Conservation (phyloP, 2,888 invertebrate species). For the Diogma glabrata region DNA sequence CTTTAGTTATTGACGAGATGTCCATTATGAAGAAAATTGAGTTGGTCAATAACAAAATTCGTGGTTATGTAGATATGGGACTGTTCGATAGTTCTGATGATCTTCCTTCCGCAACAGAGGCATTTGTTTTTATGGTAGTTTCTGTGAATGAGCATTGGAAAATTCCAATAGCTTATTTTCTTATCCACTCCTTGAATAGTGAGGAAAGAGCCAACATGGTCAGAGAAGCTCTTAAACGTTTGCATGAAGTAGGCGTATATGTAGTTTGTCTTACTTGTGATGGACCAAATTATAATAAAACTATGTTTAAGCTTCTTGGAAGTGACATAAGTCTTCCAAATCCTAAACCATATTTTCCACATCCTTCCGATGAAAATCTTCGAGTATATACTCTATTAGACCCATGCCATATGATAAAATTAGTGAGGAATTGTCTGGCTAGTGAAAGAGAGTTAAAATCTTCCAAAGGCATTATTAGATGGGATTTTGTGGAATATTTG, state of each 20-base stretch:
- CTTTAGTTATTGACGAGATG: not conserved
- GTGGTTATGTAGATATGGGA: not conserved
- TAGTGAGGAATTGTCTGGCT: not conserved
- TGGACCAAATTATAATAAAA: too few species aligned
- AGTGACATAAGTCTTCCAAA: too few species aligned
- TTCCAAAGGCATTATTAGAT: not conserved
- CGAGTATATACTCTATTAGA: too few species aligned
- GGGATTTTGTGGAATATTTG: not conserved
- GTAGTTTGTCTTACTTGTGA: too few species aligned
- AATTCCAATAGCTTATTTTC: too few species aligned
- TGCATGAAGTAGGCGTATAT: too few species aligned
- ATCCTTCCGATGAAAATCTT: too few species aligned
- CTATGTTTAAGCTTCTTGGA: too few species aligned
- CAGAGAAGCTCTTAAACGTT: too few species aligned
- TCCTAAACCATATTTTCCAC: too few species aligned
- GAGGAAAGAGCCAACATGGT: too few species aligned
- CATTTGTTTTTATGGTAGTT: not conserved
- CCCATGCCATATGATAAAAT: not conserved
- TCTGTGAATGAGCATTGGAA: not conserved
- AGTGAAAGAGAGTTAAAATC: not conserved
- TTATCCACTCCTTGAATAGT: too few species aligned
- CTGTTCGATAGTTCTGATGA: not conserved
- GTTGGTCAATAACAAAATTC: not conserved
- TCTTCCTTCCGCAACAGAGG: not conserved
- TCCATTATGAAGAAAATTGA: not conserved